Percentiles rank a stretch among this genome's conserved stretches.
These are phyloP conservation scores for Gracilinanus agilis DNA, from an alignment of 2,113 vertebrate genomes.

Conservation along the genomic window DNA sequence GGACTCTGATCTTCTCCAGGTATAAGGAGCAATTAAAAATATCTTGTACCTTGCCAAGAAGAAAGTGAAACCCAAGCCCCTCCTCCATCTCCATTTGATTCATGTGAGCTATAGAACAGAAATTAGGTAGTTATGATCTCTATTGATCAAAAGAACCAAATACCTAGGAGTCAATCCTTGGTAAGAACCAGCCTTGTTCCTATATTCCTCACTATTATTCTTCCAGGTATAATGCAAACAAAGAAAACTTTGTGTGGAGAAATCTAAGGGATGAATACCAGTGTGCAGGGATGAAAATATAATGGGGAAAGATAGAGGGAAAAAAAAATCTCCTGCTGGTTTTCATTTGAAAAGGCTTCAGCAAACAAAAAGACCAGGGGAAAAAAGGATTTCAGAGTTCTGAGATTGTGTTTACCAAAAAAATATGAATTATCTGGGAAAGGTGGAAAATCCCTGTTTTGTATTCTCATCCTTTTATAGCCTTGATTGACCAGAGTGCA, in stretches of 20 bases:
- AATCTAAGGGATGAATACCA: background rate
- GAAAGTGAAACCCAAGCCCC: conserved; percentile 29
- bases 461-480: conserved; percentile 44
- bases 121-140: conserved; percentile 14
- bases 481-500: conserved; percentile 47
- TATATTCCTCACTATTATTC: conserved; percentile 29
- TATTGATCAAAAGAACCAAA: conserved; percentile 34
- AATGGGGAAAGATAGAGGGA: conserved; percentile 31
- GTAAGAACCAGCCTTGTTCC: background rate
- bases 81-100: background rate
- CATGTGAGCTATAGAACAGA: background rate
- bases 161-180: conserved; percentile 24
- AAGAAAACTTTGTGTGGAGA: conserved; percentile 33
- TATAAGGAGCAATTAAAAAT: background rate
- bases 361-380: conserved; percentile 10
- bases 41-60: background rate
- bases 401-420: conserved; percentile 63
- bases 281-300: background rate
- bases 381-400: conserved; percentile 7
- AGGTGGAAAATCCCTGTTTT: conserved; percentile 42
- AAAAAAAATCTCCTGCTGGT: background rate
- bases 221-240: conserved; percentile 43
- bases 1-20: conserved; percentile 41
- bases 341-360: conserved; percentile 60
- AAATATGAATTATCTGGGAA: conserved; percentile 58